A percentile compares a stretch with the other conserved stretches of the same genome.
These are phyloP conservation scores for Phyllostomus discolor DNA, from an alignment of 2,113 vertebrate genomes.

Conservation along the genomic window DNA sequence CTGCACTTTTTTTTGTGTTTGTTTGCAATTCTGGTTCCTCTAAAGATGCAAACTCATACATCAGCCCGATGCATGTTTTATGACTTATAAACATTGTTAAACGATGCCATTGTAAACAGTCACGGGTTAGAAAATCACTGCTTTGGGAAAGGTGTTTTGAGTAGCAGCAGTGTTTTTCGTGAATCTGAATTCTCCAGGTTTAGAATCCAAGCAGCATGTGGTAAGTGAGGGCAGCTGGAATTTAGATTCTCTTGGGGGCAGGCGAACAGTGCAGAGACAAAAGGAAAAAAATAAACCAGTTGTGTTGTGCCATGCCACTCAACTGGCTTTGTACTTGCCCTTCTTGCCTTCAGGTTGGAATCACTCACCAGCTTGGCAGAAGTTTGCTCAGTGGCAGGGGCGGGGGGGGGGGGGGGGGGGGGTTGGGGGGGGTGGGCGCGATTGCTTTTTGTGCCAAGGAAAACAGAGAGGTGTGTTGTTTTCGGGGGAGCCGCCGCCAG, in stretches of 20 bases:
- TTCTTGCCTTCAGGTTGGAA: conserved; percentile 30
- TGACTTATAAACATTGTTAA: conserved; percentile 71
- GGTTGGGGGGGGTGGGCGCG: not conserved
- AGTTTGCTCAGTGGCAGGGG: not conserved
- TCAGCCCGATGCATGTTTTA: conserved; percentile 68
- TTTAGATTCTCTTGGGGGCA: not conserved
- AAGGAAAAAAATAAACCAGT: not conserved
- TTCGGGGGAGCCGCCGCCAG: not conserved
- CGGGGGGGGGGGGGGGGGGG: not conserved
- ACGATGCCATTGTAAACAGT: conserved; percentile 57
- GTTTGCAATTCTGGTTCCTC: conserved; percentile 75
- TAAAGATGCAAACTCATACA: conserved; percentile 76
- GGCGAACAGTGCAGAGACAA: not conserved
- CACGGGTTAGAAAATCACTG: conserved; percentile 26
- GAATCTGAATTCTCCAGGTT: conserved; percentile 60
- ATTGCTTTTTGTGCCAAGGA: not conserved
- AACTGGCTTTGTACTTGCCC: not conserved
- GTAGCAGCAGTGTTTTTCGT: conserved; percentile 33
- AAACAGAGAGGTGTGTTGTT: not conserved
- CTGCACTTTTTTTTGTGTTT: conserved; percentile 55
- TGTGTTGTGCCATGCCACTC: not conserved
- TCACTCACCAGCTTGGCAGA: not conserved
- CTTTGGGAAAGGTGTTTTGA: conserved; percentile 52
- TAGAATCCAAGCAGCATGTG: conserved; percentile 20
- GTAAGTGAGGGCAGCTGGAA: not conserved